Percentiles rank a stretch among this genome's conserved stretches.
These are phyloP conservation scores for Adelphocoris suturalis DNA, from an alignment of 2,888 invertebrate genomes.

Conservation along the genomic window DNA sequence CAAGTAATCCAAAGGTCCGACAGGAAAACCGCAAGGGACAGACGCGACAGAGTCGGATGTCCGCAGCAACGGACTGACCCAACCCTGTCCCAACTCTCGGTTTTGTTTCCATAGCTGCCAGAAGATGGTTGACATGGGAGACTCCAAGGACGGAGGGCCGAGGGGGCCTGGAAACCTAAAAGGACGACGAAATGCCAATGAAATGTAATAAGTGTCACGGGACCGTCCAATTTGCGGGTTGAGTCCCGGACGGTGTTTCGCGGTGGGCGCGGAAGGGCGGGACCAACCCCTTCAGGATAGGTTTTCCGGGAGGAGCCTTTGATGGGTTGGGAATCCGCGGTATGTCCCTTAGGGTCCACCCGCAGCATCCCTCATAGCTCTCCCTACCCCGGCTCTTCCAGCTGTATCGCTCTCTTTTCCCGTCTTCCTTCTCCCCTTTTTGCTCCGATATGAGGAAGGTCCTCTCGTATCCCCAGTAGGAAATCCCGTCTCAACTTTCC, in stretches of 20 bases:
- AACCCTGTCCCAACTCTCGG: background rate
- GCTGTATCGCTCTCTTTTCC: slow-evolving; percentile 65
- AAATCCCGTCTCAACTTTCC: slow-evolving; percentile 59
- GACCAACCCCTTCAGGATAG: slow-evolving; percentile 1
- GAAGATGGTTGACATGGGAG: slow-evolving; percentile 42
- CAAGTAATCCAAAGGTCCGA: slow-evolving; percentile 52
- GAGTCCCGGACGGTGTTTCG: slow-evolving; percentile 8
- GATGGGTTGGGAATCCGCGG: slow-evolving; percentile 69
- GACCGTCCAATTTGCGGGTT: slow-evolving; percentile 73
- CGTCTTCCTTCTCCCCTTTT: slow-evolving; percentile 55
- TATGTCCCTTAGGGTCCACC: slow-evolving; percentile 73
- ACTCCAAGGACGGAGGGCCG: background rate
- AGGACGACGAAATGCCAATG: slow-evolving; percentile 72
- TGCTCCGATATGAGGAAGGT: slow-evolving; percentile 37
- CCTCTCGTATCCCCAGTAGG: background rate
- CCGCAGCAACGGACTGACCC: slow-evolving; percentile 3
- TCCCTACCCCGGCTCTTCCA: too few species aligned
- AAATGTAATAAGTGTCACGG: slow-evolving; percentile 74
- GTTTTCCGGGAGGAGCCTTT: slow-evolving; percentile 69
- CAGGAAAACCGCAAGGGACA: slow-evolving; percentile 44
- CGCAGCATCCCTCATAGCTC: slow-evolving; percentile 72
- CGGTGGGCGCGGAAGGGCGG: background rate
- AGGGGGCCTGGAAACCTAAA: background rate
- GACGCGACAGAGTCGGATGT: slow-evolving; percentile 27
- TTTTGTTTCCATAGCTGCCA: slow-evolving; percentile 39